These are phyloP conservation scores for Otis tarda DNA, from an alignment of 2,113 vertebrate species.

Conservation along the genomic window DNA sequence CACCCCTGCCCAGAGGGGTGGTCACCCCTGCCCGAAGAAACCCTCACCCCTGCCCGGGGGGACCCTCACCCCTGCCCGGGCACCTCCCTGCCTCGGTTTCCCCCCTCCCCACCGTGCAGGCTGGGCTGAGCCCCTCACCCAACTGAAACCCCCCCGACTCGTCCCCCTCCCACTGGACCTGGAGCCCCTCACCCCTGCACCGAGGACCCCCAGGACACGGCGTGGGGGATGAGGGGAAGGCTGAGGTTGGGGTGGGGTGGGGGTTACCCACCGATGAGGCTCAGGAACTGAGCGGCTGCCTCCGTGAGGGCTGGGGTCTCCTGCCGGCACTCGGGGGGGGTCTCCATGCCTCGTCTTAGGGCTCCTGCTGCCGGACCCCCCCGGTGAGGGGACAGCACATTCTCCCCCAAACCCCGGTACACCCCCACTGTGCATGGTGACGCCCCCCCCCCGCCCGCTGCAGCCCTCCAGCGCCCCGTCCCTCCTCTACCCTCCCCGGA, in stretches of 20 bases:
- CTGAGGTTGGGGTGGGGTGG: neutral
- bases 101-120: no score
- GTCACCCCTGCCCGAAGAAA: neutral
- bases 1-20: neutral
- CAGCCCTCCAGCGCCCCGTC: no score
- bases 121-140: neutral
- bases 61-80: neutral
- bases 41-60: slow-evolving; percentile 6
- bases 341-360: neutral
- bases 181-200: no score
- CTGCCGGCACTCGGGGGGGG: neutral
- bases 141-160: neutral
- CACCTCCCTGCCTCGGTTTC: neutral
- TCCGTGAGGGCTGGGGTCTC: neutral
- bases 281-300: neutral
- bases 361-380: neutral
- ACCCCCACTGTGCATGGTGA: neutral
- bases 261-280: neutral
- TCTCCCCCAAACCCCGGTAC: neutral
- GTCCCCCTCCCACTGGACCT: accelerated
- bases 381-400: neutral
- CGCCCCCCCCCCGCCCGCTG: neutral
- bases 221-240: no score
- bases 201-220: neutral
- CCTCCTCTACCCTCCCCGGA: neutral